Evolutionary conservation across 2,113 vertebrate genomes (phyloP), one percentile per base, ranked within the genome.

Genomic region (Quiscalus mexicanus): DNA sequence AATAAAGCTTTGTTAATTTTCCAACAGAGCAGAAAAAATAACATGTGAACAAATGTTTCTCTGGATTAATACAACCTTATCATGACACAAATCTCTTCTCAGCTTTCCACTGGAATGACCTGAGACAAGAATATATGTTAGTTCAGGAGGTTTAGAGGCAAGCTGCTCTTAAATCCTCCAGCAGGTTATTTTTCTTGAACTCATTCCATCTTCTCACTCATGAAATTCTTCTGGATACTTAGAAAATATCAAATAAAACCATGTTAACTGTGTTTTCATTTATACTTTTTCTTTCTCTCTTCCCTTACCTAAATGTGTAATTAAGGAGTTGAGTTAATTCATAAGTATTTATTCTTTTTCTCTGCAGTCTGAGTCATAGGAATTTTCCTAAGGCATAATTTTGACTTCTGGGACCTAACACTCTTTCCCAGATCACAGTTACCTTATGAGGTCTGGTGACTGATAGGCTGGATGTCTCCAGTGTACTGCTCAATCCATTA

Each of bases 121-220:
- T 75, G 70, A 84, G 60, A 87, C 82, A 37, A 92, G 81, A 92
- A 83, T 94, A 73, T 82, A 74, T 85, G 71, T 94, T 94, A 88
- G 79, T 89, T 97, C 82, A 86, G 63, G 67, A 94, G 88, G 70
- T 69, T 92, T 88, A 87, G 78, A 82, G 49, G 49, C 77, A 91
- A 87, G 52, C 70, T 78, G 84, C 84, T 91, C 84, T 96, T 94
- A 94, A 96, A 87, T 94, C 44, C 44, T 87, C 65, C 77, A 91
- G 62, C 78, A 91, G 71, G 37, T 85, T 95, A 65, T 96, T 97
- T 96, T 93, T 97, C 60, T 97, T 97, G 96, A 95, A 93, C 58
- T 85, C 53, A 5, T 23, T 96, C 92, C 95, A 94, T 80, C 92
- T 93, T 92, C 79, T 84, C 93, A 92, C 69, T 64, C 89, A 70